phyloP scores from a whole-genome alignment of 2,888 invertebrate genomes.

The Melanophora roralis region DNA sequence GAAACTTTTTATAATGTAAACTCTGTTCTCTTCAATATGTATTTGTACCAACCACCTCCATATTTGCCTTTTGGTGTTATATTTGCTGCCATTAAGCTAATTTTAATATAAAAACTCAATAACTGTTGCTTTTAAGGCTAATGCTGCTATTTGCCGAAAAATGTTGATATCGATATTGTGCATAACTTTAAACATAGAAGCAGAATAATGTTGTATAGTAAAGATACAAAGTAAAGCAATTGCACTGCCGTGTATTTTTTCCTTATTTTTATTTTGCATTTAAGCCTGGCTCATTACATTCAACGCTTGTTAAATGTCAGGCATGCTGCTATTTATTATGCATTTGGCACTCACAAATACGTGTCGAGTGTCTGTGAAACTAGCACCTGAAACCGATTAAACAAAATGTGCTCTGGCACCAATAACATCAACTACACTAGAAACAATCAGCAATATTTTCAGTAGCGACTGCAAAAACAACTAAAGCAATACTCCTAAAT shows the following conservation, averaged over 20 bases:
- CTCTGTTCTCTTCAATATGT: too few species aligned
- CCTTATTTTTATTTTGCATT: constrained; percentile 23
- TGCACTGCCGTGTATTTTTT: constrained; percentile 13
- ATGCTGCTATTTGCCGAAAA: constrained; percentile 17
- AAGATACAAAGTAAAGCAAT: not conserved
- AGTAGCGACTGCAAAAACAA: not conserved
- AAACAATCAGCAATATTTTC: constrained; percentile 22
- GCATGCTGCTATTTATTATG: constrained; percentile 65
- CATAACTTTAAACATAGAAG: not conserved
- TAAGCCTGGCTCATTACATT: constrained; percentile 59
- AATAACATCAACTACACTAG: constrained; percentile 40
- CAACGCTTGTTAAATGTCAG: constrained; percentile 65
- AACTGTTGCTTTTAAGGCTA: constrained; percentile 37
- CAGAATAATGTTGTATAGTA: not conserved
- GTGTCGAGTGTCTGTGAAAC: constrained; percentile 63
- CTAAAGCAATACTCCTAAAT: not conserved
- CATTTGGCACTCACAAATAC: constrained; percentile 63
- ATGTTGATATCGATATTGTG: constrained; percentile 26
- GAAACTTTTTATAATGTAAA: too few species aligned
- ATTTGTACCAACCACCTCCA: constrained; percentile 27
- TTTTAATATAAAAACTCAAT: constrained; percentile 57
- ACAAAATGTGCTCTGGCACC: constrained; percentile 58
- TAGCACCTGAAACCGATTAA: constrained; percentile 64
- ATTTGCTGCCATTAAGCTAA: constrained; percentile 52
- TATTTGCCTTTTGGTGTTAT: constrained; percentile 42